phyloP scores from a whole-genome alignment of 2,113 vertebrate species.

The Cochlearius cochlearius region DNA sequence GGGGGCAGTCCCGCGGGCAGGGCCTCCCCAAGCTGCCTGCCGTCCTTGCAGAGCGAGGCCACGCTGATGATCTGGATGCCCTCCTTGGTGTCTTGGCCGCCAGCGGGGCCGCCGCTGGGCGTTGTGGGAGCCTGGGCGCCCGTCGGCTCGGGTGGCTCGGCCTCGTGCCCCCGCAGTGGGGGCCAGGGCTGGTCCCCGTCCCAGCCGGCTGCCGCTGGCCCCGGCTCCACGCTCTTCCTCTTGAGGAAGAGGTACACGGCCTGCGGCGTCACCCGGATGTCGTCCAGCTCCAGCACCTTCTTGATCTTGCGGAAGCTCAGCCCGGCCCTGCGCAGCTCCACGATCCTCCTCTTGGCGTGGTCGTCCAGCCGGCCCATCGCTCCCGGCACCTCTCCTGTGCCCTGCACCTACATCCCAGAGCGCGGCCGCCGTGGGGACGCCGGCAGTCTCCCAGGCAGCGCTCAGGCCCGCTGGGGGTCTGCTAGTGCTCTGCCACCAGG shows the following conservation, averaged over 20 bases:
- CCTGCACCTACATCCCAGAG: not conserved
- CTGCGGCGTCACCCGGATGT: constrained; percentile 82
- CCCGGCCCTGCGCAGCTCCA: constrained; percentile 82
- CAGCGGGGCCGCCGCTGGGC: not conserved
- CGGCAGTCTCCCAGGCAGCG: not conserved
- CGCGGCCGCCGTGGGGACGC: rapidly evolving
- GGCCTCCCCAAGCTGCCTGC: not conserved
- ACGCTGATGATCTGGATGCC: constrained; percentile 77
- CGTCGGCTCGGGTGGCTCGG: not conserved
- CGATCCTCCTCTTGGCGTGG: constrained; percentile 82
- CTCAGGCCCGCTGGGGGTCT: rapidly evolving
- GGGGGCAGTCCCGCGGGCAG: not conserved
- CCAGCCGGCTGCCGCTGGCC: constrained; percentile 33
- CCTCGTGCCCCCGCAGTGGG: constrained; percentile 5
- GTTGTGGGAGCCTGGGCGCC: not conserved
- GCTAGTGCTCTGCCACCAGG: not conserved
- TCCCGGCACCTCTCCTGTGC: rapidly evolving
- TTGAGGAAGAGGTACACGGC: constrained; percentile 86
- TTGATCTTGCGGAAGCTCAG: constrained; percentile 89
- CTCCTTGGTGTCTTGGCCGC: constrained; percentile 52
- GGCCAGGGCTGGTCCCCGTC: constrained; percentile 71
- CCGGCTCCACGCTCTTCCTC: constrained; percentile 70
- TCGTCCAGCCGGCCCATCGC: constrained; percentile 84
- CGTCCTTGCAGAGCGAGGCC: constrained; percentile 71
- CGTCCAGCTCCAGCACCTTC: constrained; percentile 86